Evolutionary conservation across 2,113 vertebrate genomes (phyloP), one percentile per base, ranked within the genome.

Genomic region (Stercorarius parasiticus): DNA sequence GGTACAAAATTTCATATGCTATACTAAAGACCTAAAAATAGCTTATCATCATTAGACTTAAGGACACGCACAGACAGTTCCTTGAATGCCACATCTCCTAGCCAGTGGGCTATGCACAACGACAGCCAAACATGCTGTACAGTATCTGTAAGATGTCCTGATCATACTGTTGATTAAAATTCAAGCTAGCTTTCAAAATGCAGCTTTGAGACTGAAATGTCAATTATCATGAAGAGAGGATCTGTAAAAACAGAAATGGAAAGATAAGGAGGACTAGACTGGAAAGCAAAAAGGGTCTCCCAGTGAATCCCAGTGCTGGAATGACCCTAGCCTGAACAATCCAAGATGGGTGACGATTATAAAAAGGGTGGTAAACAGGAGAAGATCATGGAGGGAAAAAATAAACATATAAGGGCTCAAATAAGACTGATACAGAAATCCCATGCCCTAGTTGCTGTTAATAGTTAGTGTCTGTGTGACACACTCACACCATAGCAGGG

Each of bases 381-480:
- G 58, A 61, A 65, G 50, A 53, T 50, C 29, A 13, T 4, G 50
- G 47, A 78, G 50, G 43, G 53, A 32, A 73, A 72, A 87, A 77
- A 52, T 2, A 52, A 83, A 18, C 55, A 80, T 20, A 25, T 1
- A 20, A 22, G 49, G 45, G 53, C 56, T 82, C 5, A 23, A 36
- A 2, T 4, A n/a, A 64, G 76, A 62, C 66, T 6, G 59, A 83
- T 17, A 81, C 53, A 89, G 90, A 59, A 78, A 40, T n/a, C 67
- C 19, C 59, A 20, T 4, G 66, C 36, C 4, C 8, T 61, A 40
- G 49, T 42, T 22, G 73, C 67, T 88, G 81, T 49, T 92, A 76
- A n/a, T 61, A 69, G 85, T 86, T 87, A 18, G 90, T 2, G 62
- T 11, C 49, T 77, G 74, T 65, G 88, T 95, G 96, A 94, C 96